These are phyloP conservation scores for Netelia virgata DNA, from an alignment of 2,888 invertebrate genomes.

Conservation along the genomic window DNA sequence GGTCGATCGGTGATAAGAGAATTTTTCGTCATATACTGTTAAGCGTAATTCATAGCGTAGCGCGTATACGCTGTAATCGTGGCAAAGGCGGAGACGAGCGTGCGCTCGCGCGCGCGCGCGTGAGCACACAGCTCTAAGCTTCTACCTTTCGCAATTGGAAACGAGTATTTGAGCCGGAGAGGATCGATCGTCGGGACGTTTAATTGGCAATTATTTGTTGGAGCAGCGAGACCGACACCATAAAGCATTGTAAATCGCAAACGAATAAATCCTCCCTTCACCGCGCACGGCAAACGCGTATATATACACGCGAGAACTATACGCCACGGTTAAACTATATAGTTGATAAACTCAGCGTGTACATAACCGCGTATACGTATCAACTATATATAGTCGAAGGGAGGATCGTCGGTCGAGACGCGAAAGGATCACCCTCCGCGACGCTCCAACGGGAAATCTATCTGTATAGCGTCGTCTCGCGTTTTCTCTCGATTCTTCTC, in stretches of 20 bases:
- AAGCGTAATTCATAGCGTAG: conserved; percentile 22
- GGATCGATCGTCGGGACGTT: conserved; percentile 78
- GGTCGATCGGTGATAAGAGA: too few relatives aligned
- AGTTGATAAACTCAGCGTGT: conserved; percentile 39
- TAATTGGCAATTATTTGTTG: conserved; percentile 83
- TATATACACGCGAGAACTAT: background rate
- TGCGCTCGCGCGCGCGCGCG: conserved; percentile 35
- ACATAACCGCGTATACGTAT: conserved; percentile 4
- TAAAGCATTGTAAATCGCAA: conserved; percentile 81
- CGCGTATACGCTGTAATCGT: conserved; percentile 59
- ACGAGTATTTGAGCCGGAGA: conserved; percentile 70
- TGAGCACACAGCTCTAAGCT: conserved; percentile 66
- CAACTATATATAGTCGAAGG: conserved; percentile 28
- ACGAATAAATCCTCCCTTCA: conserved; percentile 79
- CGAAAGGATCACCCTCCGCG: conserved; percentile 42
- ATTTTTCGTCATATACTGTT: background rate
- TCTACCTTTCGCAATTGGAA: conserved; percentile 71
- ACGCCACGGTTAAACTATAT: conserved; percentile 42
- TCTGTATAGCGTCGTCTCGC: conserved; percentile 1
- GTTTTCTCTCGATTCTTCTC: background rate
- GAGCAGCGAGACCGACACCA: conserved; percentile 79
- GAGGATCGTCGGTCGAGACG: conserved; percentile 39
- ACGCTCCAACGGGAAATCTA: conserved; percentile 35
- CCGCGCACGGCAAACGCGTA: conserved; percentile 47
- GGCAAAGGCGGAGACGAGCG: conserved; percentile 67